Percentiles rank a stretch among this genome's conserved stretches.
phyloP scores from a whole-genome alignment of 2,888 invertebrate species.

The Trachelus iudaicus region DNA sequence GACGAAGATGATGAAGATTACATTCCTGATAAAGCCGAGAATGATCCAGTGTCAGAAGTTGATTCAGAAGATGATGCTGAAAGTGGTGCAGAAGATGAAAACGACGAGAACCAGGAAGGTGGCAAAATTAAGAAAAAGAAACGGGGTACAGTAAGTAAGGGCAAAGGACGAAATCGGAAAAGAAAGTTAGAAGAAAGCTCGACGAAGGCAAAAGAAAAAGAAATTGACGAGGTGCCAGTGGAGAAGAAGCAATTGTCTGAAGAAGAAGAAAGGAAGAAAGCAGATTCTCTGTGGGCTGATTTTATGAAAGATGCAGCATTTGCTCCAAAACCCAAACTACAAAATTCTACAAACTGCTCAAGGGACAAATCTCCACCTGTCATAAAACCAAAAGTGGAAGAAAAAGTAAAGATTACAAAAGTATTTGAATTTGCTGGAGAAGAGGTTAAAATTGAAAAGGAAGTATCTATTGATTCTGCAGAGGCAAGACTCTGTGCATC shows the following conservation, averaged over 20 bases:
- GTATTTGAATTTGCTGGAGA: constrained; percentile 92
- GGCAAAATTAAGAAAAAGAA: constrained; percentile 42
- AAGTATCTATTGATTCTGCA: constrained; percentile 69
- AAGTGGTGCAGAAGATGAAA: constrained; percentile 71
- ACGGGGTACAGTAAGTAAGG: constrained; percentile 32
- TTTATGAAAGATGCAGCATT: constrained; percentile 77
- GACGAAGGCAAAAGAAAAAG: constrained; percentile 25
- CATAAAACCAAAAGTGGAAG: constrained; percentile 48
- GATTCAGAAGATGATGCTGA: constrained; percentile 75
- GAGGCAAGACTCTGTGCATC: constrained; percentile 66
- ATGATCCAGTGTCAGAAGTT: constrained; percentile 75
- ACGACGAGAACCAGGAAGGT: constrained; percentile 47
- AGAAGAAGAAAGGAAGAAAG: constrained; percentile 77
- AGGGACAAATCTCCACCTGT: constrained; percentile 28
- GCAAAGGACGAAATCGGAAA: constrained; percentile 22
- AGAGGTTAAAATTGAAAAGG: constrained; percentile 76
- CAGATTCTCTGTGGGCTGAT: constrained; percentile 83
- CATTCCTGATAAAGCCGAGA: constrained; percentile 72
- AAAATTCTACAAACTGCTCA: constrained; percentile 29
- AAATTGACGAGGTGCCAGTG: constrained; percentile 49
- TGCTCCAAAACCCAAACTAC: neutral
- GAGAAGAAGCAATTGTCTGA: constrained; percentile 62
- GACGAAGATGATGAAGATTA: constrained; percentile 85
- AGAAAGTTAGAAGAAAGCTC: constrained; percentile 8
- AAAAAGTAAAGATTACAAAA: constrained; percentile 73